Evolutionary conservation across 2,888 invertebrate species (phyloP), one percentile per base, ranked within the genome.

Genomic region (Pecten maximus): DNA sequence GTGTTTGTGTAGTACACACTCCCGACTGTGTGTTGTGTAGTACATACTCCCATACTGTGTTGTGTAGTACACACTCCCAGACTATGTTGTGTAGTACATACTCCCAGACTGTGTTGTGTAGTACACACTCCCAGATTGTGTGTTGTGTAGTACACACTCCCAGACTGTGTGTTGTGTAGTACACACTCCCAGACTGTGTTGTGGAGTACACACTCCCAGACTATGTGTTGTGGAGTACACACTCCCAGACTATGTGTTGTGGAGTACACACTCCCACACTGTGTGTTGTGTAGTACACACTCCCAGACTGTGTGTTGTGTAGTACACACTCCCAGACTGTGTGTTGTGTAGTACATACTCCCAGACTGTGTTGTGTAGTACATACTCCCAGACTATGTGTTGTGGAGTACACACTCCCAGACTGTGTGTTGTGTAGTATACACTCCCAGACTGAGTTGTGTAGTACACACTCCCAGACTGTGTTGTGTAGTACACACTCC

Each of bases 41-140:
- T 60, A 60, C 60, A 60, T n/a, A 60, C 60, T n/a, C 60, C 60
- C n/a, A 60, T 23, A 28, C 60, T 60, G 60, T 60, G 50, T 19
- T 54, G 50, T 54, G 50, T 54, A 19, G 44, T 44, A 44, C 44
- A 44, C 44, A 12, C 44, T 44, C 44, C 44, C 44, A 44, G 44
- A 44, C 50, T 60, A 28, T n/a, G 28, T 60, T 3, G 60, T 60
- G 60, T n/a, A 60, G 60, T 60, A n/a, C 4, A 60, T n/a, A 60
- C 60, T 60, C 60, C 28, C n/a, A 60, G 60, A 28, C 60, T 60
- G 60, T 60, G 60, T n/a, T n/a, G 60, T 60, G 60, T n/a, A 60
- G n/a, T 60, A 60, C 60, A 60, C 60, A 60, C 60, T 60, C n/a
- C 60, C 60, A 60, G 60, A 6, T n/a, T 60, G 60, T 60, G 50